A percentile compares a stretch with the other conserved stretches of the same genome.
Evolutionary conservation across 2,797 vertebrate genomes (phyloP).

Genomic region (Tragopan temminckii): DNA sequence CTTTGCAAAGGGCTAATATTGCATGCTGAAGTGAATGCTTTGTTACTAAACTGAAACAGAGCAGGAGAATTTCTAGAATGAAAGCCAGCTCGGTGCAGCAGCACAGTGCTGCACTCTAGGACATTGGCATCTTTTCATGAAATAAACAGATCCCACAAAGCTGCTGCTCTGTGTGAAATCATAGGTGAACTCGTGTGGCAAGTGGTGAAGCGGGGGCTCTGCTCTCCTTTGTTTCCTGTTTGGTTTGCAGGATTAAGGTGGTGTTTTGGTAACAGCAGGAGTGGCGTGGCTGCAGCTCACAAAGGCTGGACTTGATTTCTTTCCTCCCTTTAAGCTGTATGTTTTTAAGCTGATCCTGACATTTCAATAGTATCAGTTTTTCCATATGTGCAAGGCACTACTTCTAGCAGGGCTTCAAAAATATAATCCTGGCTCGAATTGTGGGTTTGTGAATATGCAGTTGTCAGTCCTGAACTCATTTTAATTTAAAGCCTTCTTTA

Average conservation of each 20-base stretch:
- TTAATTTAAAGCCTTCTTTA: constrained; percentile 47
- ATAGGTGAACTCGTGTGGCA: constrained; percentile 58
- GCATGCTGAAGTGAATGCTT: constrained; percentile 47
- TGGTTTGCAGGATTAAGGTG: constrained; percentile 48
- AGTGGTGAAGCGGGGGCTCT: not conserved
- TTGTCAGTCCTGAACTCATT: constrained; percentile 47
- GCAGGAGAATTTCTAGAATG: constrained; percentile 49
- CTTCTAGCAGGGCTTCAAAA: constrained; percentile 56
- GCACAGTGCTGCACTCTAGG: constrained; percentile 53
- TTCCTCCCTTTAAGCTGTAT: constrained; percentile 56
- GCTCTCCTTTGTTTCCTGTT: constrained; percentile 71
- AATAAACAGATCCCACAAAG: constrained; percentile 67
- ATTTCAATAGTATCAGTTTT: constrained; percentile 30
- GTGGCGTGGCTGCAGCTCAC: constrained; percentile 29
- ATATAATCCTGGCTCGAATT: constrained; percentile 41
- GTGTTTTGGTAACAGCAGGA: constrained; percentile 48
- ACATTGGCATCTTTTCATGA: constrained; percentile 61
- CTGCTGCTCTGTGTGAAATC: constrained; percentile 67
- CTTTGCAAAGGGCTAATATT: constrained; percentile 38
- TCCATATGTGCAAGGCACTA: constrained; percentile 38
- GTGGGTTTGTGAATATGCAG: constrained; percentile 41
- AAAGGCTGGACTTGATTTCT: constrained; percentile 3
- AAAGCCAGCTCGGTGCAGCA: constrained; percentile 44
- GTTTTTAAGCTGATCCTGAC: constrained; percentile 37
- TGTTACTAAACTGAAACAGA: constrained; percentile 52